Conservation (phyloP, 2,888 invertebrate species). For the Polydrusus tereticollis region DNA sequence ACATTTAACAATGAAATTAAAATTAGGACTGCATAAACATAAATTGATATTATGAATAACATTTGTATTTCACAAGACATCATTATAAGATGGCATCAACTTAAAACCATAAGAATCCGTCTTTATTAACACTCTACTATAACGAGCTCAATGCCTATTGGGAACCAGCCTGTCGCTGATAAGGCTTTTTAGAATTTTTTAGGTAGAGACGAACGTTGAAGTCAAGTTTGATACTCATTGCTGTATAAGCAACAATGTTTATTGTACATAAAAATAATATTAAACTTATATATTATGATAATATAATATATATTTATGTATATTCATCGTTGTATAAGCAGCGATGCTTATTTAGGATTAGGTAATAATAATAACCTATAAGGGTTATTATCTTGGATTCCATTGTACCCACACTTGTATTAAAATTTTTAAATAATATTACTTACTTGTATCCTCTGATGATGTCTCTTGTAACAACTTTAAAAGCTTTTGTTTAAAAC, state of each 20-base stretch:
- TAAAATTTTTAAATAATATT: neutral
- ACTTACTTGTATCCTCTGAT: neutral
- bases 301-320: neutral
- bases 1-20: neutral
- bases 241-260: too few relatives aligned
- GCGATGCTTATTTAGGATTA: neutral
- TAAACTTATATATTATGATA: neutral
- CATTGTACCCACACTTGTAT: neutral
- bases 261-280: too few relatives aligned
- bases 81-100: slow-evolving; percentile 4
- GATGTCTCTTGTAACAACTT: neutral
- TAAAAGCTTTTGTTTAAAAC: neutral
- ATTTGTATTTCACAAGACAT: neutral
- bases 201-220: neutral
- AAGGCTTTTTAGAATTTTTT: neutral
- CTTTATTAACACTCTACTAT: neutral
- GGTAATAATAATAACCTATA: neutral
- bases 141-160: neutral
- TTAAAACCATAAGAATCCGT: neutral
- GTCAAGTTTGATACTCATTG: too few relatives aligned
- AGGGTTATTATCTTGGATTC: neutral
- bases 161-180: neutral
- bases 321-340: neutral
- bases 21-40: neutral
- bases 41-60: neutral